Percentiles rank a stretch among this genome's conserved stretches.
Evolutionary conservation across 2,888 invertebrate species (phyloP).

Genomic region (Archips crataeganus): DNA sequence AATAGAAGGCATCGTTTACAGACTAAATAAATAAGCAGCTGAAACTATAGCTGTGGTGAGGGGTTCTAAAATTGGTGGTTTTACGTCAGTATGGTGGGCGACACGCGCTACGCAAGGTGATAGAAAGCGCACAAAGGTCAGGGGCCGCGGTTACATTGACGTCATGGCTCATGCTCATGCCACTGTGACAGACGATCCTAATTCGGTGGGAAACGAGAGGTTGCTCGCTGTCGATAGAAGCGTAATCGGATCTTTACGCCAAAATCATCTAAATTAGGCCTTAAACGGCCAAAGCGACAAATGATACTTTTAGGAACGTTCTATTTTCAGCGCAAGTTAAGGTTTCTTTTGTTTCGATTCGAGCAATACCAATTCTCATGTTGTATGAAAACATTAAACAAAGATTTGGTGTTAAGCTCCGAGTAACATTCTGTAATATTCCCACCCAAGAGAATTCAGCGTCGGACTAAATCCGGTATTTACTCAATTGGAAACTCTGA

Average conservation of each 20-base stretch:
- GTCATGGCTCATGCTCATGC: slow-evolving; percentile 36
- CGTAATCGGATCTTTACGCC: slow-evolving; percentile 16
- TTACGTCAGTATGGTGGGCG: slow-evolving; percentile 29
- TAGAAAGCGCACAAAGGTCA: slow-evolving; percentile 46
- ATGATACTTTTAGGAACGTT: background rate
- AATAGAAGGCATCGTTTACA: slow-evolving; percentile 14
- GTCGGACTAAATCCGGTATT: slow-evolving; percentile 32
- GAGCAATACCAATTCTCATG: background rate
- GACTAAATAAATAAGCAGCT: slow-evolving; percentile 27
- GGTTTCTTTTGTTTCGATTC: slow-evolving; percentile 3
- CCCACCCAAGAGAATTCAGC: slow-evolving; percentile 14
- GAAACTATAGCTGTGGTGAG: slow-evolving; percentile 23
- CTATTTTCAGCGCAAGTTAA: background rate
- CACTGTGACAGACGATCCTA: slow-evolving; percentile 36
- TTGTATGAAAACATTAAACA: background rate
- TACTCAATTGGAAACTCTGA: slow-evolving; percentile 33
- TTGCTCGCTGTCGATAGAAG: slow-evolving; percentile 12
- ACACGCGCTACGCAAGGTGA: slow-evolving; percentile 27
- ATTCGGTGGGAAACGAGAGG: slow-evolving; percentile 32
- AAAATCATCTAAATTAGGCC: slow-evolving; percentile 12
- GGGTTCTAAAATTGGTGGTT: slow-evolving; percentile 37
- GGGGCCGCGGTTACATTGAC: slow-evolving; percentile 43
- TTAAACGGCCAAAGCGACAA: background rate
- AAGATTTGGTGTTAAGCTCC: background rate
- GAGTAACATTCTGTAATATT: background rate